Percentiles rank a stretch among this genome's conserved stretches.
phyloP scores from a whole-genome alignment of 2,797 vertebrate species.

The Sciurus carolinensis region DNA sequence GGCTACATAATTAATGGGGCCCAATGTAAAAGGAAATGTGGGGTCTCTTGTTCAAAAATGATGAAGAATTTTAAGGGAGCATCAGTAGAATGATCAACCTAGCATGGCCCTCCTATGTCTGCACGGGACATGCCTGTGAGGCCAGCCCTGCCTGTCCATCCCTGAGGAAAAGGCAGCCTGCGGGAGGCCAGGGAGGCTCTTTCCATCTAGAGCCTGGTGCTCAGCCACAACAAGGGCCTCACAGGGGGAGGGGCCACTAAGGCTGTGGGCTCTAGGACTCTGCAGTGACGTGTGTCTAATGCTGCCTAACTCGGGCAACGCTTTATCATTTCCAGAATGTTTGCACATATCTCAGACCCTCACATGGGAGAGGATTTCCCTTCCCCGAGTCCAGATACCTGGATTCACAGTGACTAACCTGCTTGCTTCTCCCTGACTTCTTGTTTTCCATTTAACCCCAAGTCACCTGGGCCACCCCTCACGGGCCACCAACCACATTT shows the following conservation, averaged over 20 bases:
- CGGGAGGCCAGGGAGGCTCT: neutral
- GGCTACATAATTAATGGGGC: neutral
- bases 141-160: too few species aligned
- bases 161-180: neutral
- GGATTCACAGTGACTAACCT: neutral
- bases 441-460: neutral
- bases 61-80: neutral
- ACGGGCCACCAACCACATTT: neutral
- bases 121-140: accelerated
- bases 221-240: neutral
- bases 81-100: neutral
- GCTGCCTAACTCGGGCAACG: neutral
- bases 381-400: neutral
- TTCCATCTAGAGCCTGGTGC: neutral
- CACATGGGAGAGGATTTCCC: neutral
- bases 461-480: neutral
- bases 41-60: neutral
- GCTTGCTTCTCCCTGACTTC: neutral
- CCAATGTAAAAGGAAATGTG: neutral
- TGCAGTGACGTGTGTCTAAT: neutral
- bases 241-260: neutral
- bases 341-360: neutral
- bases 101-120: neutral
- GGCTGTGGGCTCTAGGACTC: neutral
- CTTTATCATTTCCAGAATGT: neutral